Base-by-base conservation (phyloP, 2,797 vertebrate species). In the Sorex maritimensis region DNA sequence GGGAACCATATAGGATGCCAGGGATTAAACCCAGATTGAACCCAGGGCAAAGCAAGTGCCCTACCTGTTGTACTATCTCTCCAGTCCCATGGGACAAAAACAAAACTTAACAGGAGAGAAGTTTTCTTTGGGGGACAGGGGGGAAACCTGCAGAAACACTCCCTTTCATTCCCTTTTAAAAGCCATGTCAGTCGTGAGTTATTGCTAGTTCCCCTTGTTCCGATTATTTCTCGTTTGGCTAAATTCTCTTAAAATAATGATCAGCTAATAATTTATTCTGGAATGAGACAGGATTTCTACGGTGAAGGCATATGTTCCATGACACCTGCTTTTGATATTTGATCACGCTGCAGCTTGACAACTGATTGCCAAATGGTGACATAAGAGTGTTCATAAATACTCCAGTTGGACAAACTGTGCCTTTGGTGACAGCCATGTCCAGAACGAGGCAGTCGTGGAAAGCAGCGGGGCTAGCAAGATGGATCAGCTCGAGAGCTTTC, bases 171-270 rank as follows among this genome's bases (percentile, higher is more conserved):
- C 41, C 67, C 6, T 73, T 38, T 69, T 55, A 3, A 52, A 92
- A 91, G 41, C 7, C 0, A 55, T 55, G 34, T 46, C 74, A 46
- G 13, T 41, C 75, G 44, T 55, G 41, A 44, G 7, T 44, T 44
- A 44, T 83, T 85, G 65, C 17, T 84, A 82, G 34, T 86, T 6
- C 26, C 77, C 34, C 6, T 75, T 86, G 85, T 83, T 90, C 21
- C 30, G 34, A 67, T 61, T 79, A 44, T 74, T 80, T 49, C 8
- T 44, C 49, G 81, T 86, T 49, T 46, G 28, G 30, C 78, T 74
- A 8, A 93, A 88, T 89, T 44, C 19, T 82, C 65, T 87, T 87
- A 46, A 86, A 87, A 94, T 84, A 28, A 91, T 84, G 90, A 79
- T 81, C 49, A 38, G 49, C 14, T 78, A 87, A 91, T 15, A 13